Evolutionary conservation across 2,888 invertebrate genomes (phyloP).

Genomic region (Agrotis clavis): DNA sequence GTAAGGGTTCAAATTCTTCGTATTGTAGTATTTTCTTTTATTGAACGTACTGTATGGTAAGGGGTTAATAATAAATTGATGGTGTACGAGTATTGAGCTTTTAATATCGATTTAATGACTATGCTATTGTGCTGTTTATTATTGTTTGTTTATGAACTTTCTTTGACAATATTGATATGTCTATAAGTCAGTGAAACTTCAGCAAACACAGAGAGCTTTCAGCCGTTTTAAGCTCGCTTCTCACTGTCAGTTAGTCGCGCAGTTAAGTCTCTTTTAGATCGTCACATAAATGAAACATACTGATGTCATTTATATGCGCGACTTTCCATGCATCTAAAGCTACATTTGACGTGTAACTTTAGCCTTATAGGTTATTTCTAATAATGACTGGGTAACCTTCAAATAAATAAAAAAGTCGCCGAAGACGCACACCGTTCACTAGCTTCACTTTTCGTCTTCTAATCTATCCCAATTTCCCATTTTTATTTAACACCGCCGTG

Average conservation of each 20-base stretch:
- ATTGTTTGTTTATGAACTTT: background rate
- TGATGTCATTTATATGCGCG: background rate
- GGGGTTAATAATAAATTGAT: background rate
- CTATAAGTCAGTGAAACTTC: background rate
- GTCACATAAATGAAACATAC: background rate
- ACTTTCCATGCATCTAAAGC: no score
- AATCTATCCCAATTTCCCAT: no score
- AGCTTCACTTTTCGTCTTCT: no score
- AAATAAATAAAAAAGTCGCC: no score
- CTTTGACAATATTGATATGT: background rate
- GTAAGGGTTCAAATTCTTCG: background rate
- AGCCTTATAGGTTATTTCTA: no score
- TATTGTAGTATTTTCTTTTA: conserved; percentile 1
- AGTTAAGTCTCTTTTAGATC: background rate
- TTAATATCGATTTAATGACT: background rate
- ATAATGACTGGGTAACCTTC: no score
- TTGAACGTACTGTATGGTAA: background rate
- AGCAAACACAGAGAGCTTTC: no score
- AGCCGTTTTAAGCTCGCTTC: no score
- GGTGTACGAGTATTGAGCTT: background rate
- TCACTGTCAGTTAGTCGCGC: background rate
- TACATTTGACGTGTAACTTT: background rate
- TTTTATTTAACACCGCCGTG: no score
- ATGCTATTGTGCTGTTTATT: no score
- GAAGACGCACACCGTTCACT: no score